These are phyloP conservation scores for Megaptera novaeangliae DNA, from an alignment of 2,113 vertebrate species.

Conservation along the genomic window DNA sequence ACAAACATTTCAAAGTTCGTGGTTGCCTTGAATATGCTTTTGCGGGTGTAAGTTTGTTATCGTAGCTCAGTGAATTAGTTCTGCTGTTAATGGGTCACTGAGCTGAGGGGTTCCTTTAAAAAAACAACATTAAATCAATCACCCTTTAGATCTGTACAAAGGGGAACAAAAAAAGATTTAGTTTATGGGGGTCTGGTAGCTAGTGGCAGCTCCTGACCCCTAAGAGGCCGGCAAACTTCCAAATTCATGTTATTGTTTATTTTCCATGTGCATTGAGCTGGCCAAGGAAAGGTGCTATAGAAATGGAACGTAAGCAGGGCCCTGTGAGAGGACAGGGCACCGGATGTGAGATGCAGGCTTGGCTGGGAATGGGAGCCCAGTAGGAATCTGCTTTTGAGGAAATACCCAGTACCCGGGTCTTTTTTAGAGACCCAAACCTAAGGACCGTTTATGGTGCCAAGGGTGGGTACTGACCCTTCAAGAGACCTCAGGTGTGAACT, in stretches of 20 bases:
- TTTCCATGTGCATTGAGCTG: conserved; percentile 43
- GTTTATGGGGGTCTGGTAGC: conserved; percentile 67
- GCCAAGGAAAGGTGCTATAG: conserved; percentile 57
- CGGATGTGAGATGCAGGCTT: not conserved
- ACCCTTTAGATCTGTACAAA: conserved; percentile 66
- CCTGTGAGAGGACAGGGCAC: not conserved
- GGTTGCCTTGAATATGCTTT: conserved; percentile 67
- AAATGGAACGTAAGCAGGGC: conserved; percentile 31
- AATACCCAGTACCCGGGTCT: conserved; percentile 1
- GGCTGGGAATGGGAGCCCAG: not conserved
- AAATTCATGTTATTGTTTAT: conserved; percentile 70
- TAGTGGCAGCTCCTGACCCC: conserved; percentile 33
- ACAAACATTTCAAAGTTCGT: conserved; percentile 71
- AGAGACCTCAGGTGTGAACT: not conserved
- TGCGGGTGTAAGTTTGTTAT: conserved; percentile 75
- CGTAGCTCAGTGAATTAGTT: conserved; percentile 73
- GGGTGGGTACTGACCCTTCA: not conserved
- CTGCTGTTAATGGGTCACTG: conserved; percentile 72
- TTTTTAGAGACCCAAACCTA: not conserved
- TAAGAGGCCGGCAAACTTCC: conserved; percentile 63
- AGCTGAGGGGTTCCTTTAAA: conserved; percentile 68
- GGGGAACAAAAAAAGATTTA: conserved; percentile 48
- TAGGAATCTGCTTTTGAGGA: conserved; percentile 55
- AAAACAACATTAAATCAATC: conserved; percentile 72
- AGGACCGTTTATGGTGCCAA: not conserved